Evolutionary conservation across 2,113 vertebrate genomes (phyloP), one percentile per base, ranked within the genome.

Genomic region (Donacobius atricapilla): DNA sequence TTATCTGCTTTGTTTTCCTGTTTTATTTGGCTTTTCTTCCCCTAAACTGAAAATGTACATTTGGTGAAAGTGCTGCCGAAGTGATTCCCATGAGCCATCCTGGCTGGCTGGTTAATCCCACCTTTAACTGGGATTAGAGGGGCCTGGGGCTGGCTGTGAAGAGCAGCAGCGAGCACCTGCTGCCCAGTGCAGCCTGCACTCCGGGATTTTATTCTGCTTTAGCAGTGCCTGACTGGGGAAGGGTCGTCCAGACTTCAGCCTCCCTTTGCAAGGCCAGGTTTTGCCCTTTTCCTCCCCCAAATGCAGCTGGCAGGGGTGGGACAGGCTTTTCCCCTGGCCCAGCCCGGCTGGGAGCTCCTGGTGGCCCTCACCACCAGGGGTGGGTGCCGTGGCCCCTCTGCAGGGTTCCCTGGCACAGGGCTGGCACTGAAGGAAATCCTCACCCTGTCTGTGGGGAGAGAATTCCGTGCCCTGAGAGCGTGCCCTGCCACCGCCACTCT

Each of bases 311-410:
- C 20, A 33, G 76, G 39, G 70, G 8, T 10, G 37, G 10, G 1
- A 5, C 8, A 7, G 47, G 39, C 23, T 78, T 35, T 73, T 50
- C 37, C 40, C 28, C 58, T 45, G 2, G 0, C 37, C 30, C n/a
- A 45, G 31, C 24, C 65, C 65, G 19, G 54, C 40, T 2, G 3
- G 76, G 61, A 70, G 57, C 51, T 6, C 1, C 0, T 19, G 53
- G 18, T 40, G 6, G 21, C 14, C 6, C 27, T 10, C 4, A 1
- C 1, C 11, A 2, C n/a, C n/a, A n/a, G n/a, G 30, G n/a, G 4
- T 0, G 3, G n/a, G 44, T 33, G 28, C 60, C 35, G 3, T 2
- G 11, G 53, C 15, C 79, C 48, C 11, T 2, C 10, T 12, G 57
- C 30, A 7, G 5, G 18, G 15, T 2, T 1, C 19, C 60, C 66